Evolutionary conservation across 2,888 invertebrate species (phyloP), one percentile per base, ranked within the genome.

Genomic region (Laspeyria flexula): DNA sequence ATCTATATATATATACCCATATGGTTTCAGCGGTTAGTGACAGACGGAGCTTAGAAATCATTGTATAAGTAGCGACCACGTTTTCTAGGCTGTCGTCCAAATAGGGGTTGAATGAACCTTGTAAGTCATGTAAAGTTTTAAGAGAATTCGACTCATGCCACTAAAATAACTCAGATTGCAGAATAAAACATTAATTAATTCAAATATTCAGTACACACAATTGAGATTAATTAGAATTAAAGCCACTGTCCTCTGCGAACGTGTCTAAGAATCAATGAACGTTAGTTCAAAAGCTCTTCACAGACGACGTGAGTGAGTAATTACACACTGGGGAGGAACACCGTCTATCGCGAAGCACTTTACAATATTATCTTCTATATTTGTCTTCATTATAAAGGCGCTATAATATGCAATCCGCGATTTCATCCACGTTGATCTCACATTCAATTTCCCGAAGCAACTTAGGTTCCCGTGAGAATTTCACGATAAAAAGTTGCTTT

Each of bases 211-310:
- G n/a, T n/a, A n/a, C n/a, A n/a, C n/a, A n/a, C n/a, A n/a, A n/a
- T n/a, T n/a, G n/a, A n/a, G n/a, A n/a, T n/a, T n/a, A n/a, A n/a
- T n/a, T n/a, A n/a, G n/a, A n/a, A n/a, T 21, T 21, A 21, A 21
- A 37, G 18, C n/a, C 34, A 11, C 18, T 31, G 25, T 16, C 25
- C 10, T n/a, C 33, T n/a, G n/a, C n/a, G n/a, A n/a, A 44, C 25
- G 12, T 23, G 13, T 31, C 13, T 21, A 23, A 42, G 42, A 43
- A 49, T 43, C 48, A 27, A 49, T 49, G 42, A 31, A 12, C 18
- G 10, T 11, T 25, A 9, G 37, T 37, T 23, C 6, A 18, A 12
- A 38, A 42, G 10, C 13, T 6, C 31, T 38, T 31, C 9, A 11
- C 12, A 33, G 34, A 16, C 31, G 23, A n/a, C n/a, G n/a, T 16